Evolutionary conservation across 1,140 invertebrate genomes (phyloP), one percentile per base, ranked within the genome.

Genomic region (Wiebesia pumilae): DNA sequence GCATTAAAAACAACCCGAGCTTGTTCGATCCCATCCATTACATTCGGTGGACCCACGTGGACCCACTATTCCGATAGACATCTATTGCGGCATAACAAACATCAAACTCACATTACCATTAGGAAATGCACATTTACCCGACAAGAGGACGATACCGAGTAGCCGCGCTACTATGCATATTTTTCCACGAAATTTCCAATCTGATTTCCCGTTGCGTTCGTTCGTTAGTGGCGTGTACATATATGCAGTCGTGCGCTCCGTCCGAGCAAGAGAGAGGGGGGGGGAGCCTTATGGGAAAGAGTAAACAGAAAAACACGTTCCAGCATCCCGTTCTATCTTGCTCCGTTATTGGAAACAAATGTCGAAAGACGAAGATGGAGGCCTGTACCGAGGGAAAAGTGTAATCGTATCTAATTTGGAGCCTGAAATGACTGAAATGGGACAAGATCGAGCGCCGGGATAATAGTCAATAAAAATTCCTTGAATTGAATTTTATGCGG

Each of bases 361-460:
- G 54, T 83, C 24, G 24, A 62, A 27, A 62, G 58, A 24, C 58
- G 58, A 62, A 62, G 58, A 62, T 62, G 58, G 58, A 47, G 27
- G 58, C 24, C 47, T 69, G 80, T 9, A 33, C 65, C 27, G 7
- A 80, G 54, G 40, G 75, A 79, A 79, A 79, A 84, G 75, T 27
- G 58, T 84, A 84, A 84, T 84, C 83, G 83, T 62, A 79, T 84
- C 83, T 84, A 84, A 84, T 84, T 84, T 79, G 58, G 75, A 67
- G 67, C 69, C 43, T 16, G 71, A 69, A 84, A 84, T 40, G 75
- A 69, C 43, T 69, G 75, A 84, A 84, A 79, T 65, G 83, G 83
- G 75, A 69, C 83, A 84, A 79, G 83, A 84, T 79, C 58, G 58
- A 84, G 58, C 35, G 75, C 30, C 83, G 16, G 58, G 75, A 84